A percentile compares a stretch with the other conserved stretches of the same genome.
Conservation (phyloP, 2,113 vertebrate species). For the Semnornis frantzii region DNA sequence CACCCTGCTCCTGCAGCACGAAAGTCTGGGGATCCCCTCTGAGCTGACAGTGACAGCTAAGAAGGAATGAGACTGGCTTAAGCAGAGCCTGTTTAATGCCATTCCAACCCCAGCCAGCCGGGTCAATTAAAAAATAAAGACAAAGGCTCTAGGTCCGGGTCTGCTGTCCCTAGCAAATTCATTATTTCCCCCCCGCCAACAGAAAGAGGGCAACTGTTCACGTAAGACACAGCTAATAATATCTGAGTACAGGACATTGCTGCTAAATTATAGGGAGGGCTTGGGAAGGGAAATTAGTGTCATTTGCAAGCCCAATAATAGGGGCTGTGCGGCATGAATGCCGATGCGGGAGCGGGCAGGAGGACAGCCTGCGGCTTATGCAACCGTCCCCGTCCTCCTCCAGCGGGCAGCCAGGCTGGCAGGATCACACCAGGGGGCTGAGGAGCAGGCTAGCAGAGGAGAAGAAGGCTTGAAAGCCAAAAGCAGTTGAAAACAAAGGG, state of each 20-base stretch:
- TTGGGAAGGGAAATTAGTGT: slow-evolving; percentile 67
- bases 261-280: slow-evolving; percentile 67
- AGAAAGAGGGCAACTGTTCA: slow-evolving; percentile 50
- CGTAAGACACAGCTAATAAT: slow-evolving; percentile 61
- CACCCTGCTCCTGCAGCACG: not conserved
- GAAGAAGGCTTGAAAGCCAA: not conserved
- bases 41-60: not conserved
- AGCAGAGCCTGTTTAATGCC: not conserved
- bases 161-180: slow-evolving; percentile 5
- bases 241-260: slow-evolving; percentile 70
- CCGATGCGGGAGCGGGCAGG: not conserved
- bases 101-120: not conserved
- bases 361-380: slow-evolving; percentile 42
- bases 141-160: not conserved
- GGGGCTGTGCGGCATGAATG: slow-evolving; percentile 53
- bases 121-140: slow-evolving; percentile 60
- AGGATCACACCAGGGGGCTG: not conserved
- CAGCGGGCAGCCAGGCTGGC: not conserved
- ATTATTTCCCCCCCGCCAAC: slow-evolving; percentile 20
- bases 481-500: not conserved
- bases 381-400: not conserved
- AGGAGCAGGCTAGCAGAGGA: not conserved
- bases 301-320: slow-evolving; percentile 65
- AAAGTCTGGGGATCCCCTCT: slow-evolving; percentile 33
- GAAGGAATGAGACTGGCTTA: not conserved